Evolutionary conservation across 2,113 vertebrate genomes (phyloP).

Genomic region (Centropristis striata): DNA sequence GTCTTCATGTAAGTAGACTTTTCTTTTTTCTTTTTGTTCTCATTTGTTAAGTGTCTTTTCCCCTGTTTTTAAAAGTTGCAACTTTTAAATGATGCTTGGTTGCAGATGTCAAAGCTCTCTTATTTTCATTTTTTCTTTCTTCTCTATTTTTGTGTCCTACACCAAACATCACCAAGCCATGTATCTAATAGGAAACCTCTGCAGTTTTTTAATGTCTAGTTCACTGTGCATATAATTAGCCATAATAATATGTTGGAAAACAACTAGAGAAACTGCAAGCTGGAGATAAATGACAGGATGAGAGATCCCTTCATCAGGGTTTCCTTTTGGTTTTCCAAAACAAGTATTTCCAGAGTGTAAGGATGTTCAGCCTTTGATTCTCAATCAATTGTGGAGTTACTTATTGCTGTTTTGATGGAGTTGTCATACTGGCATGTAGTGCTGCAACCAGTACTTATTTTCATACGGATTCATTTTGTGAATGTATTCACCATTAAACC

Average conservation of each 20-base stretch:
- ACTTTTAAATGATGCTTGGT: neutral
- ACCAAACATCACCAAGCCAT: neutral
- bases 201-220: neutral
- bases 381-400: neutral
- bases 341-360: neutral
- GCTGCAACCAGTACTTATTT: neutral
- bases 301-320: neutral
- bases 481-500: no score
- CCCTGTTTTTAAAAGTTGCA: neutral
- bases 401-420: neutral
- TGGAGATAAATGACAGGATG: neutral
- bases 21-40: neutral
- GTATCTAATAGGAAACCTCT: neutral
- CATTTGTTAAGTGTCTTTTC: no score
- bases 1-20: neutral
- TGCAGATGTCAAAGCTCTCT: neutral
- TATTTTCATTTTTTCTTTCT: neutral
- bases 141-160: neutral
- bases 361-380: neutral
- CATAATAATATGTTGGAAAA: neutral
- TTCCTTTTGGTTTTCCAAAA: neutral
- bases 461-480: no score
- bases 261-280: neutral
- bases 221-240: neutral
- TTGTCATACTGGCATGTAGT: neutral